These are phyloP conservation scores for Tapirus indicus DNA, from an alignment of 2,797 vertebrate species.

Conservation along the genomic window DNA sequence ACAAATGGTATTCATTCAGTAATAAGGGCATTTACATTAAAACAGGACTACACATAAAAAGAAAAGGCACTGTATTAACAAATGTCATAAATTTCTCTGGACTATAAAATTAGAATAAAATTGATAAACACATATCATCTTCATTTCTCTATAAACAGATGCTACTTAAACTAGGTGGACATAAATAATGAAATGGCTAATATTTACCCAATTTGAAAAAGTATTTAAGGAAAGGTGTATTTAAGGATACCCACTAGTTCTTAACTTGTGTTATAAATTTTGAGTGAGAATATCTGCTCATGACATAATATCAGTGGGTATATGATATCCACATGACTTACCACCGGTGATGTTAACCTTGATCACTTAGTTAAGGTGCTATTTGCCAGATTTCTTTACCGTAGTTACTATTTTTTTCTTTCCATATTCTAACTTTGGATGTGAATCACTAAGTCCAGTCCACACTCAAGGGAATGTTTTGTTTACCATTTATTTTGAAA, in stretches of 20 bases:
- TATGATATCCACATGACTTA: not conserved
- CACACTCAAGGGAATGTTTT: not conserved
- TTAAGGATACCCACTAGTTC: not conserved
- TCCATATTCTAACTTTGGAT: not conserved
- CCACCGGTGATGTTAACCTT: not conserved
- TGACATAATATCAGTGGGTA: not conserved
- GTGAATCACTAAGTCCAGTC: not conserved
- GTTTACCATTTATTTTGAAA: constrained; percentile 34
- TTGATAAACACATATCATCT: not conserved
- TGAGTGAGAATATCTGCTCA: not conserved
- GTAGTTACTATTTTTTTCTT: not conserved
- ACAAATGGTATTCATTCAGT: not conserved
- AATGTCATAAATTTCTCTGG: not conserved
- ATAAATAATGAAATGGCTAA: not conserved
- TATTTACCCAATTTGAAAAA: not conserved
- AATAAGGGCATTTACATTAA: not conserved
- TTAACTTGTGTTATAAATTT: not conserved
- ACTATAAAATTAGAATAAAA: constrained; percentile 34
- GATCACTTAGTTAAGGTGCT: not conserved
- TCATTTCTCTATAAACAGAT: not conserved
- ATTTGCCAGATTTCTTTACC: not conserved
- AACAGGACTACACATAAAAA: not conserved
- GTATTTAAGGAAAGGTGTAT: not conserved
- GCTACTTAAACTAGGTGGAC: not conserved
- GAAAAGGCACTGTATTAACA: not conserved